Percentiles rank a stretch among this genome's conserved stretches.
Evolutionary conservation across 1,140 invertebrate species (phyloP).

Genomic region (Diachasmimorpha longicaudata): DNA sequence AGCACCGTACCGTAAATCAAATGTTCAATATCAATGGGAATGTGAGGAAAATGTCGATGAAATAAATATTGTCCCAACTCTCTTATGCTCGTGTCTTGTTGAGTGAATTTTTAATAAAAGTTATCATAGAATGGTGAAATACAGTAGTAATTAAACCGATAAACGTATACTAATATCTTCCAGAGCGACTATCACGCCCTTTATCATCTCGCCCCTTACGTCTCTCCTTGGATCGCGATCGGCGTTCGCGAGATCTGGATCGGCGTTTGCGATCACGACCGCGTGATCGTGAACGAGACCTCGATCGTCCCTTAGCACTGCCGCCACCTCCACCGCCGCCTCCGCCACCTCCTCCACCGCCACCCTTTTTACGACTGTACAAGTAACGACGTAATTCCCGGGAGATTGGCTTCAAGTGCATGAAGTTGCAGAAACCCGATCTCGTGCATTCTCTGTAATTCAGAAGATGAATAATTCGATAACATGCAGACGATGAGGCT

Average conservation of each 20-base stretch:
- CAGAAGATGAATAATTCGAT: neutral
- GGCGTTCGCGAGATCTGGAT: slow-evolving; percentile 59
- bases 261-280: slow-evolving; percentile 53
- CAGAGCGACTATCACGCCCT: slow-evolving; percentile 60
- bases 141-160: neutral
- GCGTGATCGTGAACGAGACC: slow-evolving; percentile 51
- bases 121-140: neutral
- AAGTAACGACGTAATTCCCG: slow-evolving; percentile 83
- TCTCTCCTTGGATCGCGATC: slow-evolving; percentile 53
- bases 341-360: slow-evolving; percentile 59
- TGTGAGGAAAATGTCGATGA: no score
- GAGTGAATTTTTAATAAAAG: neutral
- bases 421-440: slow-evolving; percentile 99
- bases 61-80: no score
- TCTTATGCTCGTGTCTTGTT: no score
- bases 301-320: slow-evolving; percentile 57
- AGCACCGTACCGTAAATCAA: no score
- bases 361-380: slow-evolving; percentile 56
- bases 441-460: slow-evolving; percentile 86
- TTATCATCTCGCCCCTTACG: slow-evolving; percentile 51
- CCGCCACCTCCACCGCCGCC: slow-evolving; percentile 49
- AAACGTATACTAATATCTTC: slow-evolving; percentile 51
- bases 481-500: neutral
- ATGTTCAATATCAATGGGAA: no score
- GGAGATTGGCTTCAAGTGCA: slow-evolving; percentile 99